phyloP scores from a whole-genome alignment of 2,113 vertebrate species.

The Tursiops truncatus region DNA sequence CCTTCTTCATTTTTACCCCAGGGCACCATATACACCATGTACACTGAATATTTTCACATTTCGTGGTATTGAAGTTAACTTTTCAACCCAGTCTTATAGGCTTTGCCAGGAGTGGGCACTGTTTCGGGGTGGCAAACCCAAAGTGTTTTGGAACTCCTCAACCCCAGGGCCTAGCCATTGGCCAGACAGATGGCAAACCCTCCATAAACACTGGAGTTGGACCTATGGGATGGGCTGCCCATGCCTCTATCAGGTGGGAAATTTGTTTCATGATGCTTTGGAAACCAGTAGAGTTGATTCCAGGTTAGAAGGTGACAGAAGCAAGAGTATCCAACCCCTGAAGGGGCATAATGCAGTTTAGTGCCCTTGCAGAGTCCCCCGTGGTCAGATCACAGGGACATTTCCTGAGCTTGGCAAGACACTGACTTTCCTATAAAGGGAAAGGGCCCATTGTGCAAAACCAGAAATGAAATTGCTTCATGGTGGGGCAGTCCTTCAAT shows the following conservation, averaged over 20 bases:
- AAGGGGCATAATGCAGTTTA: neutral
- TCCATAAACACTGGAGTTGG: neutral
- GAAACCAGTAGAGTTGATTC: neutral
- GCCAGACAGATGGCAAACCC: neutral
- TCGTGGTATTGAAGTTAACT: neutral
- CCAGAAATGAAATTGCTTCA: neutral
- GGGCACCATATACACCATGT: neutral
- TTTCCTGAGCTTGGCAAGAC: constrained; percentile 37
- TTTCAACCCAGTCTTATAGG: neutral
- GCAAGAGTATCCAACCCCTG: neutral
- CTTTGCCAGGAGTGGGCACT: neutral
- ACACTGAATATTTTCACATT: neutral
- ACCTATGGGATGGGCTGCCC: too few species aligned
- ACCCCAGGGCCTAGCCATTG: neutral
- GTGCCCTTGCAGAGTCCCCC: neutral
- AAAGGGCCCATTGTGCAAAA: constrained; percentile 34
- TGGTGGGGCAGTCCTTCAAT: neutral
- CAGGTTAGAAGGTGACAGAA: neutral
- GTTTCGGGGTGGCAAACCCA: neutral
- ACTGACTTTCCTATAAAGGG: neutral
- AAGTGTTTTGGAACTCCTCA: neutral
- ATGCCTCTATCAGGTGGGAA: neutral
- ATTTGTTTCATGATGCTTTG: neutral
- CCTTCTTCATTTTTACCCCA: neutral
- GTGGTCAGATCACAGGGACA: neutral